phyloP scores from a whole-genome alignment of 2,888 invertebrate genomes.

The Chrysolina haemoptera region DNA sequence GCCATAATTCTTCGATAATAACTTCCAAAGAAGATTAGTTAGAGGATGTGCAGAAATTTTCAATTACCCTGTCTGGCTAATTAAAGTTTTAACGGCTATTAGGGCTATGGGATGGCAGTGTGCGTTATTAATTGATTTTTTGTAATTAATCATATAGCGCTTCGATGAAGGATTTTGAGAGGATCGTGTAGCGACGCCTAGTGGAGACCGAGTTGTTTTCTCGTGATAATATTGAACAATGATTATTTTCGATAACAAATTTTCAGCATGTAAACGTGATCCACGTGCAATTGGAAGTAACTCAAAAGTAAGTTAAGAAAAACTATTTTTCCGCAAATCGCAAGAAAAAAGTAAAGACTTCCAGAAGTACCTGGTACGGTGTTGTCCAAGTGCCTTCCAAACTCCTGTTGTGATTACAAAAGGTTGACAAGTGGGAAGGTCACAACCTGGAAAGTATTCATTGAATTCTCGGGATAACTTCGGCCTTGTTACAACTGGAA shows the following conservation, averaged over 20 bases:
- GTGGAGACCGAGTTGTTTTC: not conserved
- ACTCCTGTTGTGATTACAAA: too few species aligned
- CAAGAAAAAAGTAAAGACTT: too few species aligned
- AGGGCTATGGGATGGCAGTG: not conserved
- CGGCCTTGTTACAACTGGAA: too few species aligned
- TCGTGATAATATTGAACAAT: not conserved
- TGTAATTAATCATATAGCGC: not conserved
- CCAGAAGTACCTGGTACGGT: too few species aligned
- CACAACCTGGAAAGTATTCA: too few species aligned
- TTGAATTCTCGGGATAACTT: too few species aligned
- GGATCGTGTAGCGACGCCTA: not conserved
- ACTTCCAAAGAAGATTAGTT: not conserved
- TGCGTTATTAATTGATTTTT: not conserved
- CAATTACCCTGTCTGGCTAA: not conserved
- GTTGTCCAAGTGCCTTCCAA: too few species aligned
- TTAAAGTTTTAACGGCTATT: not conserved
- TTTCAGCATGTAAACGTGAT: not conserved
- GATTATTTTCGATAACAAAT: not conserved
- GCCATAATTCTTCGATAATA: not conserved
- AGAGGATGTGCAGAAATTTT: not conserved
- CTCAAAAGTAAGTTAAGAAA: too few species aligned
- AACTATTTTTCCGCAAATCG: too few species aligned
- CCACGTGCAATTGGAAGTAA: too few species aligned
- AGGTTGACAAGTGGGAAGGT: too few species aligned
- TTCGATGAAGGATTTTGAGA: not conserved